Evolutionary conservation across 2,113 vertebrate species (phyloP), one percentile per base, ranked within the genome.

Genomic region (Eclectus roratus): DNA sequence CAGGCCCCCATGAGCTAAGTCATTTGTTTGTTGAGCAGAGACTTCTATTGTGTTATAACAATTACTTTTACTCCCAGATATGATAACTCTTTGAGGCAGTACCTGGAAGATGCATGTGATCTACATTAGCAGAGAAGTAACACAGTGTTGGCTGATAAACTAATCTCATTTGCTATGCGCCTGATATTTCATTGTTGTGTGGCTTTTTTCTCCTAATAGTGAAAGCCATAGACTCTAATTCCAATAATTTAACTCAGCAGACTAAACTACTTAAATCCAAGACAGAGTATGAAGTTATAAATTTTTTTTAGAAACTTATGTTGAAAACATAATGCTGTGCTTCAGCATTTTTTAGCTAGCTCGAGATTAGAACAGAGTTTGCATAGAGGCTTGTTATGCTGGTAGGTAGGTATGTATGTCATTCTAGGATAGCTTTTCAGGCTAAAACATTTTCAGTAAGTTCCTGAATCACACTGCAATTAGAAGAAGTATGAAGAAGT

Each of bases 21-120:
- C 18, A 82, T 93, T 95, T 91, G 41, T 73, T 91, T 93, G 56
- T 90, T 88, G 71, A 97, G 91, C 85, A 80, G 90, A 97, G 93
- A 56, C 81, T 91, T 91, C 68, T 76, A 85, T 94, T 97, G 88
- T 97, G 28, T 78, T 88, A 21, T 52, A 91, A 91, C 91, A 95
- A 96, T 97, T 85, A 93, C 86, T 96, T 96, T 94, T 87, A 85
- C 80, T 93, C 85, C 80, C 55, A 96, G 91, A 97, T 95, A 97
- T 64, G 92, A 85, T 94, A 90, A 90, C 79, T 89, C 78, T 93
- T 91, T 93, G 90, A 96, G 95, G 64, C 13, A 2, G 21, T 86
- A 92, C 80, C 63, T 71, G 31, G 68, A 90, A 94, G 92, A 97
- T 4, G 2, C 33, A 53, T 6, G 1, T 15, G 88, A 85, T 93